phyloP scores from a whole-genome alignment of 2,797 vertebrate species.

The Loris lydekkerianus region DNA sequence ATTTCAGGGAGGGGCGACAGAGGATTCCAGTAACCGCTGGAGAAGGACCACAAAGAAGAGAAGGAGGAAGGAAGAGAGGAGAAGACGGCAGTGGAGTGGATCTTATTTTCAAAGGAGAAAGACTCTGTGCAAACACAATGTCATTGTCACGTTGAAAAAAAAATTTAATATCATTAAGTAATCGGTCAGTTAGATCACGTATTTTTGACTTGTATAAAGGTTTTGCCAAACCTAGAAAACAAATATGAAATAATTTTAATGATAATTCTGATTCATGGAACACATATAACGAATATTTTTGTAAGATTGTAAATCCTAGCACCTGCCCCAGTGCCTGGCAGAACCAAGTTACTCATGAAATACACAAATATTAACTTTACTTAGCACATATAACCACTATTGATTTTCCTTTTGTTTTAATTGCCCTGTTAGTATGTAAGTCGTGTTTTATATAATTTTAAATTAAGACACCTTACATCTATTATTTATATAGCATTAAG shows the following conservation, averaged over 20 bases:
- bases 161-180: background rate
- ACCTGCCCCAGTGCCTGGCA: background rate
- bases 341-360: background rate
- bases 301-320: background rate
- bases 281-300: background rate
- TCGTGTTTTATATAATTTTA: background rate
- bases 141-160: background rate
- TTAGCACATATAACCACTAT: background rate
- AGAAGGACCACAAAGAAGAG: too few relatives aligned
- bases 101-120: background rate
- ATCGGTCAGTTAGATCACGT: background rate
- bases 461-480: background rate
- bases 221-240: background rate
- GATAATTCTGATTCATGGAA: background rate
- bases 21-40: too few relatives aligned
- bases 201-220: background rate
- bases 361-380: background rate
- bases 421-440: background rate
- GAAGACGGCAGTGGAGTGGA: too few relatives aligned
- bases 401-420: constrained; percentile 29
- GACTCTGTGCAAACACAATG: background rate
- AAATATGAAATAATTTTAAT: constrained; percentile 33
- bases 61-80: too few relatives aligned
- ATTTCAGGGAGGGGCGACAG: too few relatives aligned
- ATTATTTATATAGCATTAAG: constrained; percentile 15